phyloP scores from a whole-genome alignment of 1,140 invertebrate genomes.

The Halictus rubicundus region DNA sequence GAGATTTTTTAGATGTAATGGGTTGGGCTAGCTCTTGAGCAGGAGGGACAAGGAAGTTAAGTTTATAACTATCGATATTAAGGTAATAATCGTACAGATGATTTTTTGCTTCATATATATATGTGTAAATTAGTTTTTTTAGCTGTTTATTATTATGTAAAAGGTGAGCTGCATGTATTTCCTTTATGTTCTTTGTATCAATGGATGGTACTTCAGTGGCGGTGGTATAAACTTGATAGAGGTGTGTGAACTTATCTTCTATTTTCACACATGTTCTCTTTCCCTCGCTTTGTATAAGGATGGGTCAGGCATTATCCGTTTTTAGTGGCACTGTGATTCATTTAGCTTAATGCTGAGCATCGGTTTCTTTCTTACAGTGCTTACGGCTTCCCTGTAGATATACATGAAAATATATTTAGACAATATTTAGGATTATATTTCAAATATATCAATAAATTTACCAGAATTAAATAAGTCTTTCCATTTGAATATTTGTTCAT shows the following conservation, averaged over 20 bases:
- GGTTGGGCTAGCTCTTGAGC: slow-evolving; percentile 58
- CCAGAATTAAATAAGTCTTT: slow-evolving; percentile 81
- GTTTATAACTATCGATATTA: slow-evolving; percentile 80
- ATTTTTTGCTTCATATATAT: slow-evolving; percentile 78
- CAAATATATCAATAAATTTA: slow-evolving; percentile 51
- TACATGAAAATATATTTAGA: neutral
- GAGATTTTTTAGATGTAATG: slow-evolving; percentile 50
- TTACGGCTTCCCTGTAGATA: slow-evolving; percentile 75
- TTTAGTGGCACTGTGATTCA: slow-evolving; percentile 77
- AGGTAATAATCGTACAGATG: slow-evolving; percentile 79
- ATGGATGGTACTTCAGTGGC: slow-evolving; percentile 74
- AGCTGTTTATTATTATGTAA: slow-evolving; percentile 78
- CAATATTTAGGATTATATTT: neutral
- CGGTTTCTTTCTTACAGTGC: slow-evolving; percentile 77
- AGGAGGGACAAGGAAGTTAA: slow-evolving; percentile 67
- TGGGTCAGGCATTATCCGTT: slow-evolving; percentile 76
- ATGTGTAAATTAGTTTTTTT: slow-evolving; percentile 77
- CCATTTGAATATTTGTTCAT: slow-evolving; percentile 78
- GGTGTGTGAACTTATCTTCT: slow-evolving; percentile 70
- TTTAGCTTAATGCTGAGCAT: slow-evolving; percentile 76
- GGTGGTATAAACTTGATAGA: slow-evolving; percentile 73
- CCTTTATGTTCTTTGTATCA: slow-evolving; percentile 69
- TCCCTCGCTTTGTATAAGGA: slow-evolving; percentile 72
- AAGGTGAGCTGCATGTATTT: slow-evolving; percentile 76
- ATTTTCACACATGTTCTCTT: slow-evolving; percentile 58